A percentile compares a stretch with the other conserved stretches of the same genome.
phyloP scores from a whole-genome alignment of 2,797 vertebrate genomes.

The Allobates femoralis region DNA sequence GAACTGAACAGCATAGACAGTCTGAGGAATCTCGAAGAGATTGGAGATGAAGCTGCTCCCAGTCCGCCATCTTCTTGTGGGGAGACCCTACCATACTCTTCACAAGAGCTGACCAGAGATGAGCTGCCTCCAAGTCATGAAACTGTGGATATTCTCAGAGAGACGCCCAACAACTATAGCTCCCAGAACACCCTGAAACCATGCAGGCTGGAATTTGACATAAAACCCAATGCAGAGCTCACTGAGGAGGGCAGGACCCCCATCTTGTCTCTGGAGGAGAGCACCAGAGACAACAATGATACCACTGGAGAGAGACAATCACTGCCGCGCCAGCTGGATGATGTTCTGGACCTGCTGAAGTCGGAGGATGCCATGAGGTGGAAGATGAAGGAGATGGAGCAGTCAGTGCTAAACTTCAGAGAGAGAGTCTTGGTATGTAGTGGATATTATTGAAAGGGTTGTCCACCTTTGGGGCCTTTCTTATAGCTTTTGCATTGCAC shows the following conservation, averaged over 20 bases:
- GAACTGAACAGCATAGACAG: slow-evolving; percentile 68
- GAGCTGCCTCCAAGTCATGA: slow-evolving; percentile 54
- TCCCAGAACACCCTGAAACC: slow-evolving; percentile 34
- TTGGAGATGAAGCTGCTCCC: slow-evolving; percentile 61
- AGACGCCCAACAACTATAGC: slow-evolving; percentile 32
- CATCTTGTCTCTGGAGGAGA: slow-evolving; percentile 33
- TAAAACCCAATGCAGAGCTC: neutral
- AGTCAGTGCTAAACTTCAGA: slow-evolving; percentile 78
- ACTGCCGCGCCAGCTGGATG: slow-evolving; percentile 74
- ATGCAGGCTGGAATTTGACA: slow-evolving; percentile 7
- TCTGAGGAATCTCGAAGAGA: slow-evolving; percentile 73
- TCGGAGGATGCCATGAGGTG: slow-evolving; percentile 57
- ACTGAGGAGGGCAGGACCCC: slow-evolving; percentile 10
- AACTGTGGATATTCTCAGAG: slow-evolving; percentile 72
- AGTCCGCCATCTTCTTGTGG: slow-evolving; percentile 67
- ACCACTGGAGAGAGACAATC: slow-evolving; percentile 44
- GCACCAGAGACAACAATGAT: accelerated
- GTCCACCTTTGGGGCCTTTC: too few relatives aligned
- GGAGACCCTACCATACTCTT: slow-evolving; percentile 61
- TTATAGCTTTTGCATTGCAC: too few relatives aligned
- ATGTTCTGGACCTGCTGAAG: slow-evolving; percentile 77
- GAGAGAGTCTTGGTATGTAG: slow-evolving; percentile 84
- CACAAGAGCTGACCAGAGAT: slow-evolving; percentile 53
- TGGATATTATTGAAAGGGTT: neutral
- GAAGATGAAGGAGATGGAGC: slow-evolving; percentile 77